Conservation (phyloP, 2,797 vertebrate species). For the Remorina albescens region DNA sequence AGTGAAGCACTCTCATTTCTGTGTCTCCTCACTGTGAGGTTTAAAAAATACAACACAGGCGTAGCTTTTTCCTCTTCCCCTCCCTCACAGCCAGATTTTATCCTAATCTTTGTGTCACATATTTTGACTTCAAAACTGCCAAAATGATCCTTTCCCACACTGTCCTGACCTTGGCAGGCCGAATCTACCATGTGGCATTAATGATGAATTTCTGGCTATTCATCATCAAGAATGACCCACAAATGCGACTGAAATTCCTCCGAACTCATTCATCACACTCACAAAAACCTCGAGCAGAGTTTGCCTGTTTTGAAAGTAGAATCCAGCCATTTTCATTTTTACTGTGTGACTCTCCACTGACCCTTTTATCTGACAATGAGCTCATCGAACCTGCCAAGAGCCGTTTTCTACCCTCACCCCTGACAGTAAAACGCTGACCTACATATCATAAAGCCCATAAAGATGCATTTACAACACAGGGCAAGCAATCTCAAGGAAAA, state of each 20-base stretch:
- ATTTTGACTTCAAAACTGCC: not conserved
- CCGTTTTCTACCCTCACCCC: slow-evolving; percentile 7
- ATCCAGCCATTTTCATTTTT: slow-evolving; percentile 3
- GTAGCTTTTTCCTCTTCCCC: slow-evolving; percentile 19
- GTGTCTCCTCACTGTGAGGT: not conserved
- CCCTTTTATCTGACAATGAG: slow-evolving; percentile 7
- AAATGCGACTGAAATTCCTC: slow-evolving; percentile 48
- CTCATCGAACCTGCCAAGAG: slow-evolving; percentile 4
- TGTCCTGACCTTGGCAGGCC: not conserved
- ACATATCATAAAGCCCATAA: slow-evolving; percentile 34
- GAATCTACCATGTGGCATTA: not conserved
- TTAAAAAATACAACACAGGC: not conserved
- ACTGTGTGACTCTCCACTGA: not conserved
- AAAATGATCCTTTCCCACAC: not conserved
- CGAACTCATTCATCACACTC: slow-evolving; percentile 37
- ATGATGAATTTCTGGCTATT: slow-evolving; percentile 19
- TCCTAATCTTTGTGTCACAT: not conserved
- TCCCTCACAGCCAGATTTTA: slow-evolving; percentile 3
- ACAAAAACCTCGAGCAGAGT: slow-evolving; percentile 12
- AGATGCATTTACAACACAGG: slow-evolving; percentile 45
- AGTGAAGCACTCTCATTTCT: slow-evolving; percentile 12
- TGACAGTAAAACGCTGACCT: slow-evolving; percentile 60
- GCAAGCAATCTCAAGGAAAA: slow-evolving; percentile 31
- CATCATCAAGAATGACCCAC: slow-evolving; percentile 12
- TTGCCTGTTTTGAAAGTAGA: slow-evolving; percentile 1